These are phyloP conservation scores for Volucella bombylans DNA, from an alignment of 2,888 invertebrate species.

Conservation along the genomic window DNA sequence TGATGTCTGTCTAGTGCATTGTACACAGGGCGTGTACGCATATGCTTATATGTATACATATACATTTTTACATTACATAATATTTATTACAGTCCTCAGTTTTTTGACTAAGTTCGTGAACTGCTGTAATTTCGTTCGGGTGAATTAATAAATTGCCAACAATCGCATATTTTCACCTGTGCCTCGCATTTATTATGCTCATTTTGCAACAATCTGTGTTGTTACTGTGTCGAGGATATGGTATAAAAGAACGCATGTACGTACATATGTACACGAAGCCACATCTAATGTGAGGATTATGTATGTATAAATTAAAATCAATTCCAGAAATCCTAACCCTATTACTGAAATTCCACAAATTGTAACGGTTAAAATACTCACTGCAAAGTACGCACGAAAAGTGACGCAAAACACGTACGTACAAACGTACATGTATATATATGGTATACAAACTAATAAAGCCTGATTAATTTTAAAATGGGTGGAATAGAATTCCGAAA, in stretches of 20 bases:
- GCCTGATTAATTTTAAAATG: conserved; percentile 65
- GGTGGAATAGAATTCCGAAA: conserved; percentile 43
- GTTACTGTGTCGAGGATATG: too few species aligned
- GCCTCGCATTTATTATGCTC: conserved; percentile 13
- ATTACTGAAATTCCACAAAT: conserved; percentile 58
- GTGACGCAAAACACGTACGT: conserved; percentile 20
- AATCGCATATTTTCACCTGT: conserved; percentile 60
- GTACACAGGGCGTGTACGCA: too few species aligned
- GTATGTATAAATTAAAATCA: conserved; percentile 62
- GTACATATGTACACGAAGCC: conserved; percentile 8
- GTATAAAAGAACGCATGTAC: too few species aligned
- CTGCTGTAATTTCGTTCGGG: conserved; percentile 36
- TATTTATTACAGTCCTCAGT: conserved; percentile 21
- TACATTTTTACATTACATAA: neutral
- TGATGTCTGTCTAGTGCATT: too few species aligned
- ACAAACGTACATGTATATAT: too few species aligned
- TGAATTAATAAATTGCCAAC: conserved; percentile 50
- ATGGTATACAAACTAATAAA: conserved; percentile 42
- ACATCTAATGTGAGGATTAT: conserved; percentile 31
- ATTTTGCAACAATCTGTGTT: neutral
- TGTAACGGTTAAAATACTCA: conserved; percentile 36
- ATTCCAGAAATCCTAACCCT: conserved; percentile 58
- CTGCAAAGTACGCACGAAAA: conserved; percentile 16
- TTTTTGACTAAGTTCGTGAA: conserved; percentile 47
- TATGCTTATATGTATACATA: too few species aligned